Percentiles rank a stretch among this genome's conserved stretches.
These are phyloP conservation scores for Sitodiplosis mosellana DNA, from an alignment of 1,140 invertebrate species.

Conservation along the genomic window DNA sequence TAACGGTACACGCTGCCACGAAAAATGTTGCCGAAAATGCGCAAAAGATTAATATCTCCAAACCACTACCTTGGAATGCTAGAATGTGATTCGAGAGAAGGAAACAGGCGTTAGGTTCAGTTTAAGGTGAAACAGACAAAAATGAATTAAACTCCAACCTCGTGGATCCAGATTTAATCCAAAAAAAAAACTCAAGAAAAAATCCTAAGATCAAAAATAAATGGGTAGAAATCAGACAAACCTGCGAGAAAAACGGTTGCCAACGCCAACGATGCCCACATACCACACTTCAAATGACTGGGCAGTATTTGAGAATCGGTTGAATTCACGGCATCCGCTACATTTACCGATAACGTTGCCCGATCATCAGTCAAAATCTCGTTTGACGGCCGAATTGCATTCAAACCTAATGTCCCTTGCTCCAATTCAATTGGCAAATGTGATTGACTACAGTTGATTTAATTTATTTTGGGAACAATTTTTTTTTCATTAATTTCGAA, in stretches of 20 bases:
- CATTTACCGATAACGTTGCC: slow-evolving; percentile 14
- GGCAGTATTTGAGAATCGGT: slow-evolving; percentile 25
- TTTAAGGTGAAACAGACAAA: too few relatives aligned
- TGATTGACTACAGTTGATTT: background rate
- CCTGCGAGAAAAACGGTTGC: slow-evolving; percentile 42
- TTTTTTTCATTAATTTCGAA: background rate
- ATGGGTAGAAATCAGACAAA: slow-evolving; percentile 23
- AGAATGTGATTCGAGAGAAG: too few relatives aligned
- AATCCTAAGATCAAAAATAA: too few relatives aligned
- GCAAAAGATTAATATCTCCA: slow-evolving; percentile 44
- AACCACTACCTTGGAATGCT: slow-evolving; percentile 37
- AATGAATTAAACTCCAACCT: too few relatives aligned
- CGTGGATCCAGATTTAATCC: too few relatives aligned
- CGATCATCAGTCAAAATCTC: background rate
- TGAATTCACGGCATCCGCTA: slow-evolving; percentile 13
- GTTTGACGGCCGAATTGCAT: slow-evolving; percentile 1
- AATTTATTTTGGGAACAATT: background rate
- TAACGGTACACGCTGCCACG: slow-evolving; percentile 37
- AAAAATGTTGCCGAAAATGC: slow-evolving; percentile 40
- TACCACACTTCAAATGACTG: slow-evolving; percentile 38
- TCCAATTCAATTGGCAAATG: slow-evolving; percentile 1
- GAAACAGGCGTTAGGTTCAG: too few relatives aligned
- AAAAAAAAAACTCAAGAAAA: too few relatives aligned
- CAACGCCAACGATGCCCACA: slow-evolving; percentile 43
- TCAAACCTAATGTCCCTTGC: slow-evolving; percentile 3